Conservation (phyloP, 1,140 invertebrate species). For the Anastatus disparis region DNA sequence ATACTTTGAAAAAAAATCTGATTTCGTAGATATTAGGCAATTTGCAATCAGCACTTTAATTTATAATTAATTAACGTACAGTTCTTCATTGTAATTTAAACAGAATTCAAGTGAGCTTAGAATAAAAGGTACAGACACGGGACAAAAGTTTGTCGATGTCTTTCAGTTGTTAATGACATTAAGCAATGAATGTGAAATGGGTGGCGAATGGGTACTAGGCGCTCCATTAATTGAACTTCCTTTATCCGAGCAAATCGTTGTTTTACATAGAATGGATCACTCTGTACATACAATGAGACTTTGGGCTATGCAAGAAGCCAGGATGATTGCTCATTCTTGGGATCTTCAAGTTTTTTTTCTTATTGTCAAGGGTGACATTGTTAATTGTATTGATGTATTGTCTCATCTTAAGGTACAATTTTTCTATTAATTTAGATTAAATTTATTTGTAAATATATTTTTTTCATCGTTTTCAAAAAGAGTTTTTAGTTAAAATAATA, state of each 20-base stretch:
- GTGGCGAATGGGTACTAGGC: constrained; percentile 73
- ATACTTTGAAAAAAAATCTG: no score
- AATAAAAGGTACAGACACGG: constrained; percentile 68
- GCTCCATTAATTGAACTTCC: constrained; percentile 77
- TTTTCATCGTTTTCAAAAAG: neutral
- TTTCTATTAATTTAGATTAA: neutral
- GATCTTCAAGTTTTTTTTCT: constrained; percentile 76
- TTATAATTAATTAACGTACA: no score
- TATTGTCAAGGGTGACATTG: constrained; percentile 71
- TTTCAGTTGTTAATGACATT: constrained; percentile 73
- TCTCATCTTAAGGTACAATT: constrained; percentile 62
- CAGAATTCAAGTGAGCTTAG: neutral
- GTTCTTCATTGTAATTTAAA: no score
- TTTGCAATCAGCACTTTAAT: no score
- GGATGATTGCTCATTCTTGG: constrained; percentile 78
- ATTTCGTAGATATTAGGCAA: no score
- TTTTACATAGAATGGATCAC: constrained; percentile 82
- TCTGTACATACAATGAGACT: constrained; percentile 79
- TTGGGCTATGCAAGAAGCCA: constrained; percentile 77
- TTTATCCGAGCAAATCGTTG: constrained; percentile 82
- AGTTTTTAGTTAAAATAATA: no score
- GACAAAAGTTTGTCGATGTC: constrained; percentile 72
- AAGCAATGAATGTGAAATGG: constrained; percentile 76
- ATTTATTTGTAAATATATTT: constrained; percentile 1
- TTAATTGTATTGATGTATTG: constrained; percentile 74